phyloP scores from a whole-genome alignment of 2,113 vertebrate species.

The Engystomops pustulosus region DNA sequence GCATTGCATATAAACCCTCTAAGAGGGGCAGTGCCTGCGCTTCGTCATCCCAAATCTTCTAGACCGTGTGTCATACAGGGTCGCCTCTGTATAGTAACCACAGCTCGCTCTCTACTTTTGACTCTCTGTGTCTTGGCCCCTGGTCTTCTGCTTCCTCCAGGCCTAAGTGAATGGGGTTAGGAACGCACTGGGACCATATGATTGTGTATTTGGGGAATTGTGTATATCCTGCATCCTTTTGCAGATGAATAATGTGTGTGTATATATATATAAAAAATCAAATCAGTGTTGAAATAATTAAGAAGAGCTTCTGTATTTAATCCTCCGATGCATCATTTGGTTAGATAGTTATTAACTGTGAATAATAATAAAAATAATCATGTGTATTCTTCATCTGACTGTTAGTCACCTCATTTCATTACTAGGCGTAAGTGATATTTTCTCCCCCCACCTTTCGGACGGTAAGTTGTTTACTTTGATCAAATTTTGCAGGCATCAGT shows the following conservation, averaged over 20 bases:
- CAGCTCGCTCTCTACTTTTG: constrained; percentile 54
- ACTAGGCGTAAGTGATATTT: background rate
- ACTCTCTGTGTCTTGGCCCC: constrained; percentile 65
- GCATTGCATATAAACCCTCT: background rate
- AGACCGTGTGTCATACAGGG: too few relatives aligned
- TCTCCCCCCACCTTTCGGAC: too few relatives aligned
- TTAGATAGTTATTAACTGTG: constrained; percentile 86
- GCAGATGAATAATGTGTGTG: constrained; percentile 81
- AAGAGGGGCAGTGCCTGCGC: constrained; percentile 4
- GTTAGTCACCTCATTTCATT: constrained; percentile 62
- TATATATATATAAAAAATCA: constrained; percentile 67
- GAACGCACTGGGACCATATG: constrained; percentile 80
- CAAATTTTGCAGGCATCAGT: too few relatives aligned
- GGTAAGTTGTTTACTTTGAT: too few relatives aligned
- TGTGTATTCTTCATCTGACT: constrained; percentile 78
- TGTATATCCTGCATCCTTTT: constrained; percentile 84
- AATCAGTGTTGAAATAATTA: constrained; percentile 81
- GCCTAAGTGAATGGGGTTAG: constrained; percentile 71
- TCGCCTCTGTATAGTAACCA: background rate
- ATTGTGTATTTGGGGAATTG: constrained; percentile 84
- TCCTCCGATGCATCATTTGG: constrained; percentile 79
- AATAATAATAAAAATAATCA: constrained; percentile 80
- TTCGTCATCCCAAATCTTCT: background rate
- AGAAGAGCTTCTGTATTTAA: constrained; percentile 82
- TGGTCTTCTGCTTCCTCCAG: constrained; percentile 58